These are phyloP conservation scores for Pristionchus maxplancki DNA, from an alignment of 2,888 invertebrate genomes.

Conservation along the genomic window DNA sequence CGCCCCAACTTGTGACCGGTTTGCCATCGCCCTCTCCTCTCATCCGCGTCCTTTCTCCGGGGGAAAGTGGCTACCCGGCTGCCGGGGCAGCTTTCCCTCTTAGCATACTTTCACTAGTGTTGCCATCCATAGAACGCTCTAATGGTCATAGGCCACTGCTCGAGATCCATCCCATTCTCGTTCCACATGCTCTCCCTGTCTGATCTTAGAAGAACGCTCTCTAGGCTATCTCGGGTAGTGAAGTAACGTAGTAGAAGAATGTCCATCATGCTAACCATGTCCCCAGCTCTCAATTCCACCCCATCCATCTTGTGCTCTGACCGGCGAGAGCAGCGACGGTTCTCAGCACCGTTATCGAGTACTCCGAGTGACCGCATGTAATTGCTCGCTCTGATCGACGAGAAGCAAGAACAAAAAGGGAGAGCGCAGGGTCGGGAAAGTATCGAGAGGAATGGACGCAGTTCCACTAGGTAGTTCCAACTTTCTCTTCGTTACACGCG, in stretches of 20 bases:
- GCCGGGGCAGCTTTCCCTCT: background rate
- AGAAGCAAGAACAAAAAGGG: background rate
- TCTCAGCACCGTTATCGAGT: background rate
- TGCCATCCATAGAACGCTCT: background rate
- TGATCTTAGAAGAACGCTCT: too few species aligned
- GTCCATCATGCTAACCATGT: too few species aligned
- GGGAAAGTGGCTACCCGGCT: background rate
- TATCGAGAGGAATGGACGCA: background rate
- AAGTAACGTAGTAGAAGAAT: too few species aligned
- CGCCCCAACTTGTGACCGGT: conserved; percentile 42
- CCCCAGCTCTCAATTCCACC: too few species aligned
- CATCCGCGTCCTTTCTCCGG: background rate
- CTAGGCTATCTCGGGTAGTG: too few species aligned
- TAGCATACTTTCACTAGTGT: background rate
- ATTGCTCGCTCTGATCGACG: background rate
- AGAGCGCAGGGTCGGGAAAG: background rate
- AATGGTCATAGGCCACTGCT: background rate
- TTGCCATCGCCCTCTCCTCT: background rate
- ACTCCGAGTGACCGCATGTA: background rate
- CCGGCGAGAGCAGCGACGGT: background rate
- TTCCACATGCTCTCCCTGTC: too few species aligned
- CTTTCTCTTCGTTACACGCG: background rate
- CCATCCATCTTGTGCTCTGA: too few species aligned
- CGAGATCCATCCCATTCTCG: too few species aligned
- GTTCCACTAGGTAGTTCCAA: background rate